phyloP scores from a whole-genome alignment of 2,113 vertebrate genomes.

The Rana temporaria region DNA sequence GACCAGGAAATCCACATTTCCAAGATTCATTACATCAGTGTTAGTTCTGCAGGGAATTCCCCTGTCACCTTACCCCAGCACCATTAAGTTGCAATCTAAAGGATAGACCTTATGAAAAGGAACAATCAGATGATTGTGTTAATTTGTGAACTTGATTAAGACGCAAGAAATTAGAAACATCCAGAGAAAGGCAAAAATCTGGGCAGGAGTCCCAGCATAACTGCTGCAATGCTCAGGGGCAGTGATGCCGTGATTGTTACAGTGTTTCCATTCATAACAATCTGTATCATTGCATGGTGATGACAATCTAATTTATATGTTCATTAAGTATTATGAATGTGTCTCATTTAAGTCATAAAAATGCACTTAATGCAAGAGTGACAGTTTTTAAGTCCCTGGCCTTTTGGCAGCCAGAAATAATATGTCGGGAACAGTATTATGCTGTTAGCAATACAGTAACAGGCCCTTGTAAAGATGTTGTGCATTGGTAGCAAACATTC shows the following conservation, averaged over 20 bases:
- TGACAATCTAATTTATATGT: slow-evolving; percentile 36
- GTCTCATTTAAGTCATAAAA: slow-evolving; percentile 41
- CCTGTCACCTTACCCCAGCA: background rate
- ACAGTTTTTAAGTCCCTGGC: slow-evolving; percentile 9
- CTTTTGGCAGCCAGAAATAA: slow-evolving; percentile 6
- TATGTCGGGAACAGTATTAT: background rate
- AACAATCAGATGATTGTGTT: slow-evolving; percentile 52
- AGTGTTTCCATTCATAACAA: slow-evolving; percentile 51
- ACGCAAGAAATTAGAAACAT: slow-evolving; percentile 50
- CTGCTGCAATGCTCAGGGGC: slow-evolving; percentile 39
- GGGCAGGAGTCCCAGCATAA: slow-evolving; percentile 49
- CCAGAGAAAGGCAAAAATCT: slow-evolving; percentile 38
- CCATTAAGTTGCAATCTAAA: slow-evolving; percentile 29
- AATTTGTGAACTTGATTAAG: slow-evolving; percentile 54
- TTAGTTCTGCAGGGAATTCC: slow-evolving; percentile 15
- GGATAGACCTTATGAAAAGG: slow-evolving; percentile 30
- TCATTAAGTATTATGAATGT: slow-evolving; percentile 51
- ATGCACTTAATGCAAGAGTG: slow-evolving; percentile 4
- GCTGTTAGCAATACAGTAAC: too few relatives aligned
- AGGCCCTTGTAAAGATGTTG: too few relatives aligned
- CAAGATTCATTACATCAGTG: slow-evolving; percentile 37
- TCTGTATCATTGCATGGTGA: slow-evolving; percentile 30
- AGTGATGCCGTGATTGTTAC: slow-evolving; percentile 32
- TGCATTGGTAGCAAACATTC: too few relatives aligned
- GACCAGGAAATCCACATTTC: slow-evolving; percentile 25